These are phyloP conservation scores for Listronotus bonariensis DNA, from an alignment of 1,140 invertebrate genomes.

Conservation along the genomic window DNA sequence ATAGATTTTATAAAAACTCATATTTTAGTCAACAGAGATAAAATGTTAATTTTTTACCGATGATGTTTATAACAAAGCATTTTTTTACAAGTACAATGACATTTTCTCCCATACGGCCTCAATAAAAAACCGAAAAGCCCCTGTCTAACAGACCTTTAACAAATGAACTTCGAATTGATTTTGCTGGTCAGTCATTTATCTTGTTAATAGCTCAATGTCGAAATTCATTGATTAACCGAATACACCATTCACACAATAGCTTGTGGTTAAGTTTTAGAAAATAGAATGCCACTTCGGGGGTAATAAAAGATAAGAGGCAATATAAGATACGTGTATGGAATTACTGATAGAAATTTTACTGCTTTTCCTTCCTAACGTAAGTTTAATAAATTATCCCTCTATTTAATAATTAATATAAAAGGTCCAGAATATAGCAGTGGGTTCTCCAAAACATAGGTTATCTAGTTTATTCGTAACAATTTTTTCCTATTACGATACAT, in stretches of 20 bases:
- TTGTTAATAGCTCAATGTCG: slow-evolving; percentile 33
- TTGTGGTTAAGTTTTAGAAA: slow-evolving; percentile 31
- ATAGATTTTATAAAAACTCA: too few relatives aligned
- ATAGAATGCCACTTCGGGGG: slow-evolving; percentile 17
- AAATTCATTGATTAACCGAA: slow-evolving; percentile 43
- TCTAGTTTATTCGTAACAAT: too few relatives aligned
- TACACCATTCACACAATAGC: slow-evolving; percentile 31
- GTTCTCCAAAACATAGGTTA: too few relatives aligned
- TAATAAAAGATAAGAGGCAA: slow-evolving; percentile 14
- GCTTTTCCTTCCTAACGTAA: neutral
- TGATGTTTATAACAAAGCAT: neutral
- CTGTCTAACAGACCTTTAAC: slow-evolving; percentile 31
- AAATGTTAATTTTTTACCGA: too few relatives aligned
- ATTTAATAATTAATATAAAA: too few relatives aligned
- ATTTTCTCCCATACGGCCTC: neutral
- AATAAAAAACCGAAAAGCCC: slow-evolving; percentile 22
- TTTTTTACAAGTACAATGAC: slow-evolving; percentile 1
- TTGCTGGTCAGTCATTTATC: slow-evolving; percentile 50
- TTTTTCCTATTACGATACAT: too few relatives aligned
- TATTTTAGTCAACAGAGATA: too few relatives aligned
- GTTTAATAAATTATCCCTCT: too few relatives aligned
- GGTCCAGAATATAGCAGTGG: too few relatives aligned
- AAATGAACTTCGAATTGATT: slow-evolving; percentile 50
- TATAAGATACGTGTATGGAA: slow-evolving; percentile 4
- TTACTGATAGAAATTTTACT: neutral